phyloP scores from a whole-genome alignment of 2,888 invertebrate genomes.

The Calliopum simillimum region DNA sequence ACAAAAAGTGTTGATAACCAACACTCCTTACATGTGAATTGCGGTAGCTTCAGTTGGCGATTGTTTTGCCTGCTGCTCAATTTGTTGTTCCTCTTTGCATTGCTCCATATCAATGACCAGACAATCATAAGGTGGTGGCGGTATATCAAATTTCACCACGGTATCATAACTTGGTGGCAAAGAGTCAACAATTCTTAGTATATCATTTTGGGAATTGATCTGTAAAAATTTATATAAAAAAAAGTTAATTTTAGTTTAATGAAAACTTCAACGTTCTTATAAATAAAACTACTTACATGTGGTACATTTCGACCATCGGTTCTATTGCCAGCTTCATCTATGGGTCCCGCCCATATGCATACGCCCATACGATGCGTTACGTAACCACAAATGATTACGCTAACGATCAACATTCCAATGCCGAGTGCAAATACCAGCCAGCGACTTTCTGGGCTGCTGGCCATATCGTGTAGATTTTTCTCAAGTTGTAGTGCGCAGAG shows the following conservation, averaged over 20 bases:
- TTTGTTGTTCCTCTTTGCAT: conserved; percentile 56
- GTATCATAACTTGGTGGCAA: conserved; percentile 68
- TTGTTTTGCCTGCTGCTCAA: conserved; percentile 40
- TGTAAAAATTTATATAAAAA: conserved; percentile 43
- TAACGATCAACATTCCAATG: conserved; percentile 65
- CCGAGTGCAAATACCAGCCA: conserved; percentile 68
- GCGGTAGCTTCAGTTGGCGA: conserved; percentile 42
- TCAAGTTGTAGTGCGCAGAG: conserved; percentile 67
- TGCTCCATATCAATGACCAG: conserved; percentile 63
- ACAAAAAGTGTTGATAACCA: neutral
- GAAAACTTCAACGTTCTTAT: neutral
- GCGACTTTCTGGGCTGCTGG: conserved; percentile 59
- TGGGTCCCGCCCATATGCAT: conserved; percentile 67
- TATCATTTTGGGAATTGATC: conserved; percentile 66
- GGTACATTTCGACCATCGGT: conserved; percentile 50
- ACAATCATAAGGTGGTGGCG: conserved; percentile 66
- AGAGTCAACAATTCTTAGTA: conserved; percentile 63
- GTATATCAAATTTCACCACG: conserved; percentile 65
- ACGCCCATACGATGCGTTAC: conserved; percentile 68
- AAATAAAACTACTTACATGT: conserved; percentile 52
- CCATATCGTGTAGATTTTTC: conserved; percentile 66
- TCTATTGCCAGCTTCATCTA: conserved; percentile 61
- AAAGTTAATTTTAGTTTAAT: neutral
- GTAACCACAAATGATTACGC: conserved; percentile 67
- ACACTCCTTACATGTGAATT: conserved; percentile 56